Percentiles rank a stretch among this genome's conserved stretches.
Evolutionary conservation across 2,888 invertebrate genomes (phyloP).

Genomic region (Auanema freiburgensis): DNA sequence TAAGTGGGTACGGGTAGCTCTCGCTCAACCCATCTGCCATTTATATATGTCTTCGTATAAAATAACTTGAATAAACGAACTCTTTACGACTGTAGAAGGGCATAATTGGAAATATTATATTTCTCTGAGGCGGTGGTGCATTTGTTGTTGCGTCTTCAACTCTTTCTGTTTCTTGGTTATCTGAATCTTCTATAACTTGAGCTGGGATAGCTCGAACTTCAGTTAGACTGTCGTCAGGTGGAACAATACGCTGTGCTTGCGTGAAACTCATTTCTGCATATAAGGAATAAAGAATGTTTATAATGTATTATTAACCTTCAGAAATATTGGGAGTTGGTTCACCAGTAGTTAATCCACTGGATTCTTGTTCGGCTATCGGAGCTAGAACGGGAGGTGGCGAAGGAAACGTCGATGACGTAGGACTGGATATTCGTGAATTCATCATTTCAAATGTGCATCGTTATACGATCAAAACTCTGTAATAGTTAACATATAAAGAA

Average conservation of each 20-base stretch:
- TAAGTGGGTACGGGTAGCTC: background rate
- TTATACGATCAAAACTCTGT: too few relatives aligned
- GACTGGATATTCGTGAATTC: too few relatives aligned
- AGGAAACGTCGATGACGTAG: slow-evolving; percentile 8
- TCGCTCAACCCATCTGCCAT: background rate
- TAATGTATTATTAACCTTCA: background rate
- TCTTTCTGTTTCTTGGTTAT: background rate
- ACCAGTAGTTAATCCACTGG: slow-evolving; percentile 15
- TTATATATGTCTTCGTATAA: background rate
- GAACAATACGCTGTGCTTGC: slow-evolving; percentile 12
- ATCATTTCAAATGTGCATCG: too few relatives aligned
- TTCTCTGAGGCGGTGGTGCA: slow-evolving; percentile 8
- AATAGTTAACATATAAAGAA: too few relatives aligned
- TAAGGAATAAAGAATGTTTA: too few relatives aligned
- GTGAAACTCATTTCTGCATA: slow-evolving; percentile 12
- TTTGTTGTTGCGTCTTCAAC: slow-evolving; percentile 12
- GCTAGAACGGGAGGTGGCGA: slow-evolving; percentile 21
- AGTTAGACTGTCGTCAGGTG: slow-evolving; percentile 19
- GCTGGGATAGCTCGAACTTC: slow-evolving; percentile 21
- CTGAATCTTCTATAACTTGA: slow-evolving; percentile 5
- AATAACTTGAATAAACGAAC: slow-evolving; percentile 18
- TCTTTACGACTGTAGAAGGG: slow-evolving; percentile 36
- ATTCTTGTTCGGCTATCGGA: slow-evolving; percentile 40
- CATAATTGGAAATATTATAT: slow-evolving; percentile 34
- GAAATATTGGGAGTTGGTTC: background rate